These are phyloP conservation scores for Irena cyanogastra DNA, from an alignment of 2,113 vertebrate genomes.

Conservation along the genomic window DNA sequence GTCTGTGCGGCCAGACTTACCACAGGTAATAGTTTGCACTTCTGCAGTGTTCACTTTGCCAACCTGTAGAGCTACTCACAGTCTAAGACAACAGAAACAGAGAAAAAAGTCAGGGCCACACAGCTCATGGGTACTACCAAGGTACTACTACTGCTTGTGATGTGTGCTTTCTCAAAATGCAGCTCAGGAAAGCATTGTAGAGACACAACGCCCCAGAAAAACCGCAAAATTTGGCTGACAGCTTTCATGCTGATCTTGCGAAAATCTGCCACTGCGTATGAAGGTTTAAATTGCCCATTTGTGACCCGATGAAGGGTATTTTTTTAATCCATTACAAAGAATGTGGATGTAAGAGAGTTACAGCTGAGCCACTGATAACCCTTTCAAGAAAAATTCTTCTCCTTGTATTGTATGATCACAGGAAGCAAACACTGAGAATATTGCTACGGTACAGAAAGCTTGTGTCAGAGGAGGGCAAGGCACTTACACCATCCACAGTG, in stretches of 20 bases:
- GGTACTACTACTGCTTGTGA: background rate
- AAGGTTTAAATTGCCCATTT: background rate
- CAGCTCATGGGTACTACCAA: background rate
- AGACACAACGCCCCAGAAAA: background rate
- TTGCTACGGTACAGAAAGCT: background rate
- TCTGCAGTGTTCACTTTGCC: background rate
- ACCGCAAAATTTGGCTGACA: background rate
- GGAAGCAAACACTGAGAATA: background rate
- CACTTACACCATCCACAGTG: background rate
- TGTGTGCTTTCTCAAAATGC: background rate
- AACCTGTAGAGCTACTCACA: background rate
- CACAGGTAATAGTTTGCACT: background rate
- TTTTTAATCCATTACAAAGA: background rate
- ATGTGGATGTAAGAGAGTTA: background rate
- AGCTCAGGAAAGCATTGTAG: background rate
- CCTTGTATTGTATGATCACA: background rate
- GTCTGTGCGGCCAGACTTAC: background rate
- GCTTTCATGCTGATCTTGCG: background rate
- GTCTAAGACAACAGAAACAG: background rate
- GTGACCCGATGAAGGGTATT: background rate
- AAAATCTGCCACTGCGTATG: background rate
- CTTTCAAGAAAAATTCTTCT: background rate
- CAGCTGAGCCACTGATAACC: background rate
- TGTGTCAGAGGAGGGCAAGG: background rate
- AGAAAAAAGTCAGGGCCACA: background rate